Percentiles rank a stretch among this genome's conserved stretches.
These are phyloP conservation scores for Columba janthina DNA, from an alignment of 2,113 vertebrate species.

Conservation along the genomic window DNA sequence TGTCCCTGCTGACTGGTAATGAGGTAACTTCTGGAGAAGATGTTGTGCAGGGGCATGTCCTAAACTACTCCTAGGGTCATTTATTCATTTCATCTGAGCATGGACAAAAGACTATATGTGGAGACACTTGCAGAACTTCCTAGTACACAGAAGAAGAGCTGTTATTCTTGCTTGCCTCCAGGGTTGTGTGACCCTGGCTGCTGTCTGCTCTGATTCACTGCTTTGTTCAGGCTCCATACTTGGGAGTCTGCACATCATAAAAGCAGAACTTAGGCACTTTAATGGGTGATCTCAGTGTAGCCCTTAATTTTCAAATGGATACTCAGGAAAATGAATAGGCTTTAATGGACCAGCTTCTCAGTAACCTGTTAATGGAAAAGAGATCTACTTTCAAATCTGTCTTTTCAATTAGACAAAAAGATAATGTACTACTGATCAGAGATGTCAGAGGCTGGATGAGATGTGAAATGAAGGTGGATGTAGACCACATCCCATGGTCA, in stretches of 20 bases:
- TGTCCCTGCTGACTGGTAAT: background rate
- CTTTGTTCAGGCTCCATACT: background rate
- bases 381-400: background rate
- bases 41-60: background rate
- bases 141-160: background rate
- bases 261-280: background rate
- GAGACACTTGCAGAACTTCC: background rate
- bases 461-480: background rate
- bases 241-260: background rate
- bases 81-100: background rate
- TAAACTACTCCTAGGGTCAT: background rate
- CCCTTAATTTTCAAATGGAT: conserved; percentile 17
- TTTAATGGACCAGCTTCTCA: background rate
- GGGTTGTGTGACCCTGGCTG: background rate
- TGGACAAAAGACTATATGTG: background rate
- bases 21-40: background rate
- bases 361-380: background rate
- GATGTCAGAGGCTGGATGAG: background rate
- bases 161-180: background rate
- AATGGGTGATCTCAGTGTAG: background rate
- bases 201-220: background rate
- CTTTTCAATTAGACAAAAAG: background rate
- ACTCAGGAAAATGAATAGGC: background rate
- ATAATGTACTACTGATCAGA: background rate
- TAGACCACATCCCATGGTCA: background rate